Base-by-base conservation (phyloP, 2,797 vertebrate genomes). In the Cheirogaleus major region DNA sequence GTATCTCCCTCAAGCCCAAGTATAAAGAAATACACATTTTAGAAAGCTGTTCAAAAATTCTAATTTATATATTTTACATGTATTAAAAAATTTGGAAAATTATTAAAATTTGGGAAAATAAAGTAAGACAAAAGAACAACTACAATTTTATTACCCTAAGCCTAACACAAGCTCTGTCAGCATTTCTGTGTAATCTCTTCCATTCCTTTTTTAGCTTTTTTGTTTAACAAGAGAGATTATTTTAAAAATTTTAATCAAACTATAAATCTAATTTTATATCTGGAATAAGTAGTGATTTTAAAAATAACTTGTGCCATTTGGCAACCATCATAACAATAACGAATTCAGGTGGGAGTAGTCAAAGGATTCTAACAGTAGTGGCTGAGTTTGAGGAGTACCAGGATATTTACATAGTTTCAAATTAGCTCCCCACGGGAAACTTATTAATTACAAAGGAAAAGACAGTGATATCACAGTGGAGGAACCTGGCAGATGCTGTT, bases 241-340 rank as follows among this genome's bases (percentile, higher is more conserved):
- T 92, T 93, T 86, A 50, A 72, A n/a, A 50, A 32, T 72, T 85
- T 85, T 75, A 35, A 89, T 87, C 65, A 90, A 70, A 88, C 35
- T 86, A 52, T 43, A 48, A 22, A 95, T 75, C 61, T 82, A 73
- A 86, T 70, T 95, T 92, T 92, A 73, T 23, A 95, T 67, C 4
- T 59, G 17, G 11, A 96, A 82, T 48, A 78, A 95, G 57, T 30
- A 57, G 79, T 70, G 38, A 94, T 45, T 89, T 91, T 57, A 41
- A 87, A 93, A 95, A 79, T 78, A 84, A 80, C 43, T 92, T 84
- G 32, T 89, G 30, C 25, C 35, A 90, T 32, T 85, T 87, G 65
- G 15, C 32, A 95, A 63, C 20, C 70, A 72, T 55, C 38, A 69
- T 41, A 72, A 72, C 78, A 25, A 59, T 63, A 89, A 72, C 30